These are phyloP conservation scores for Leptodactylus fallax DNA, from an alignment of 2,797 vertebrate species.

Conservation along the genomic window DNA sequence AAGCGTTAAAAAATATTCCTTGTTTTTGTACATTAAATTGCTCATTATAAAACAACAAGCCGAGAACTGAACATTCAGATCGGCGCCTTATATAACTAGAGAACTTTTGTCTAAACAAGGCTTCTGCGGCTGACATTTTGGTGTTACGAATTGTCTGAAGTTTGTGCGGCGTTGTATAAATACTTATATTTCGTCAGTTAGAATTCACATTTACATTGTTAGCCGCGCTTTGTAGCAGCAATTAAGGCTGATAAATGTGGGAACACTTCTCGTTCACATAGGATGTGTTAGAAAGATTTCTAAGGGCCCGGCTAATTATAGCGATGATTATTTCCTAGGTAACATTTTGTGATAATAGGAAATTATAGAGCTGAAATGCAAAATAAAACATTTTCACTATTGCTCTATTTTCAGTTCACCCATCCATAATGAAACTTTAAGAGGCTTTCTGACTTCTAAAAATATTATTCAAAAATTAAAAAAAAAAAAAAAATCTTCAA, in stretches of 20 bases:
- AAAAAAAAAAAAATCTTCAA: too few relatives aligned
- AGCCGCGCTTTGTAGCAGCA: background rate
- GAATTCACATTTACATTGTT: background rate
- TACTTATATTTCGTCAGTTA: background rate
- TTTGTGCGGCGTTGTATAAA: slow-evolving; percentile 12
- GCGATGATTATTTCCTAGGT: background rate
- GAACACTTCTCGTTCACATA: background rate
- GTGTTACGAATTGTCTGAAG: slow-evolving; percentile 12
- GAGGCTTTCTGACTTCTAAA: too few relatives aligned
- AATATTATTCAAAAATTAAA: too few relatives aligned
- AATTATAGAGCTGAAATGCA: background rate
- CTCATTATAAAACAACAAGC: background rate
- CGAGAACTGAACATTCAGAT: slow-evolving; percentile 40
- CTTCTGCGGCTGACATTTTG: slow-evolving; percentile 16
- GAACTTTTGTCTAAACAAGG: slow-evolving; percentile 29
- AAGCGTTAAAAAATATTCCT: background rate
- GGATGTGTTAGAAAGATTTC: slow-evolving; percentile 8
- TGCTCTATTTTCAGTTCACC: background rate
- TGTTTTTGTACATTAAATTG: background rate
- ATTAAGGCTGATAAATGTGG: slow-evolving; percentile 31
- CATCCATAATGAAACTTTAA: background rate
- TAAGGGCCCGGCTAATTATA: slow-evolving; percentile 19
- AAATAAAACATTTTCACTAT: too few relatives aligned
- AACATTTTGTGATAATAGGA: background rate
- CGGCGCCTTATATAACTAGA: background rate